These are phyloP conservation scores for Elanoides forficatus DNA, from an alignment of 2,113 vertebrate genomes.

Conservation along the genomic window DNA sequence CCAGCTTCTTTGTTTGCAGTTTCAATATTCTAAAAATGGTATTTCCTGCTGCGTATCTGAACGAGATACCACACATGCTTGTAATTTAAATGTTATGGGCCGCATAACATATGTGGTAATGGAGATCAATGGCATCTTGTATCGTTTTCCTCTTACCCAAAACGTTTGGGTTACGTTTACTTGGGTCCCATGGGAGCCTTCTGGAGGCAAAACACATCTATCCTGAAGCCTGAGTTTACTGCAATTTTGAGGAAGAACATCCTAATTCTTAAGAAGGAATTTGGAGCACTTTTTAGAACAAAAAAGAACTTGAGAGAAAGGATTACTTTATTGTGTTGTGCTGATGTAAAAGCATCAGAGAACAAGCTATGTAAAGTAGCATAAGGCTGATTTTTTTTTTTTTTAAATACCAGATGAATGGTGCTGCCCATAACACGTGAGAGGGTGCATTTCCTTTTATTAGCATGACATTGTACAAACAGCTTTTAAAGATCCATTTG, in stretches of 20 bases:
- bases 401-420: not conserved
- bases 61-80: slow-evolving; percentile 40
- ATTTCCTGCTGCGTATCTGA: slow-evolving; percentile 67
- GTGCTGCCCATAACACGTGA: not conserved
- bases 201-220: not conserved
- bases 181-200: not conserved
- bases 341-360: not conserved
- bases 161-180: not conserved
- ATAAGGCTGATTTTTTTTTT: not conserved
- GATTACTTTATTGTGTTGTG: not conserved
- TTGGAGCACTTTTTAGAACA: not conserved
- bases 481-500: not conserved
- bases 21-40: slow-evolving; percentile 28
- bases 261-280: not conserved
- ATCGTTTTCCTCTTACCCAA: not conserved
- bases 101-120: not conserved
- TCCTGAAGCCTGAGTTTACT: not conserved
- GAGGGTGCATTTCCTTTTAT: not conserved
- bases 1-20: not conserved
- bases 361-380: not conserved
- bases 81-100: slow-evolving; percentile 33
- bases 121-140: not conserved
- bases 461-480: not conserved
- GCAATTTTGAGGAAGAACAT: not conserved
- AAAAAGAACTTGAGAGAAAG: not conserved